Evolutionary conservation across 2,797 vertebrate genomes (phyloP), one percentile per base, ranked within the genome.

Genomic region (Coluber constrictor): DNA sequence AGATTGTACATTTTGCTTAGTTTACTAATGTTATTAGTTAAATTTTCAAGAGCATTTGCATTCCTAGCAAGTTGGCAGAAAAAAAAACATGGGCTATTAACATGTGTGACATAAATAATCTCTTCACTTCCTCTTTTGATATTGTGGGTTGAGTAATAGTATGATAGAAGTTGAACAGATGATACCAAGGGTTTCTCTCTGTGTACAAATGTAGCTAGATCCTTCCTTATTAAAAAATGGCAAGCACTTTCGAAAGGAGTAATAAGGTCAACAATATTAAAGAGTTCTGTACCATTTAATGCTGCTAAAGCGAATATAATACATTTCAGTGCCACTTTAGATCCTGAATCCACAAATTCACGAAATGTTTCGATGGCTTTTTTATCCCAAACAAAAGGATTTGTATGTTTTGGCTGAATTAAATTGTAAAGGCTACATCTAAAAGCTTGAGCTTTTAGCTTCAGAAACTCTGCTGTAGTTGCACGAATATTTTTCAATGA

Each of bases 381-480:
- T 89, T 98, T 96, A 90, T 96, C 97, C 99, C 99, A 99, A 55
- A 97, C 92, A 86, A 98, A 97, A 83, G 98, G 98, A 92, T 98
- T 97, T 11, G 94, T 95, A 60, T 97, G 97, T 0, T 94, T 95
- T 0, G 98, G 98, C 2, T 98, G 97, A 94, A 98, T 97, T 90
- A 98, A 97, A 94, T 99, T 99, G 94, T 99, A 98, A 94, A 99
- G 97, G 95, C 98, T 99, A 96, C 99, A 99, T 94, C 98, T 98
- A 96, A 99, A 99, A 63, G 99, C 99, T 96, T 99, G 99, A 90
- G 98, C 98, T 55, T 97, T 97, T 32, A 99, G 94, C 51, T 95
- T 93, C 10, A 99, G 97, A 95, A 99, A 99, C 1, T 95, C 93
- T 29, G 98, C 97, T 20, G 90, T 74, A 90, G 98, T 98, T 29